A percentile compares a stretch with the other conserved stretches of the same genome.
These are phyloP conservation scores for Orchestia grillus DNA, from an alignment of 1,140 invertebrate species.

Conservation along the genomic window DNA sequence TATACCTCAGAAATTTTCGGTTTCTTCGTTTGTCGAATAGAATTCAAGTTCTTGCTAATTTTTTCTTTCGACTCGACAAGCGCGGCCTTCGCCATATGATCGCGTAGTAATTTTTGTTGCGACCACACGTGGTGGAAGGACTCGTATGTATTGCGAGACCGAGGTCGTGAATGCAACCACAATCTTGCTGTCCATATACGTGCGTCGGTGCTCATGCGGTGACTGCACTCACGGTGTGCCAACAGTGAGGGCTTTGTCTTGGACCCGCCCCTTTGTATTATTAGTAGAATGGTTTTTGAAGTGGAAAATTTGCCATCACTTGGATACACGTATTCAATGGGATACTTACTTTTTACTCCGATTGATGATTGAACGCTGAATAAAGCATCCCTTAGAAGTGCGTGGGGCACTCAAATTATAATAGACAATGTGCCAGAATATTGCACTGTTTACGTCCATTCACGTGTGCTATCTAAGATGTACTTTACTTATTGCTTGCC, in stretches of 20 bases:
- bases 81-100: background rate
- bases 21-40: background rate
- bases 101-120: background rate
- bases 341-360: background rate
- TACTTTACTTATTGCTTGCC: background rate
- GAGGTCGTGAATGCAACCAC: background rate
- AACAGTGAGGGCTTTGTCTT: too few relatives aligned
- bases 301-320: too few relatives aligned
- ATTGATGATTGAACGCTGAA: background rate
- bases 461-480: background rate
- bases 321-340: background rate
- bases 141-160: background rate
- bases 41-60: background rate
- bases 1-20: background rate
- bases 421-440: background rate
- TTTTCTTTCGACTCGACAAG: background rate
- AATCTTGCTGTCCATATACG: too few relatives aligned
- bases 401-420: background rate
- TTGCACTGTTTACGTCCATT: background rate
- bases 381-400: background rate
- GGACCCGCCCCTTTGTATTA: too few relatives aligned
- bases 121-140: too few relatives aligned
- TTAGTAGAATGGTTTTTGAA: too few relatives aligned
- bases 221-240: too few relatives aligned
- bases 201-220: too few relatives aligned